A percentile compares a stretch with the other conserved stretches of the same genome.
These are phyloP conservation scores for Spodoptera litura DNA, from an alignment of 1,140 invertebrate genomes.

Conservation along the genomic window DNA sequence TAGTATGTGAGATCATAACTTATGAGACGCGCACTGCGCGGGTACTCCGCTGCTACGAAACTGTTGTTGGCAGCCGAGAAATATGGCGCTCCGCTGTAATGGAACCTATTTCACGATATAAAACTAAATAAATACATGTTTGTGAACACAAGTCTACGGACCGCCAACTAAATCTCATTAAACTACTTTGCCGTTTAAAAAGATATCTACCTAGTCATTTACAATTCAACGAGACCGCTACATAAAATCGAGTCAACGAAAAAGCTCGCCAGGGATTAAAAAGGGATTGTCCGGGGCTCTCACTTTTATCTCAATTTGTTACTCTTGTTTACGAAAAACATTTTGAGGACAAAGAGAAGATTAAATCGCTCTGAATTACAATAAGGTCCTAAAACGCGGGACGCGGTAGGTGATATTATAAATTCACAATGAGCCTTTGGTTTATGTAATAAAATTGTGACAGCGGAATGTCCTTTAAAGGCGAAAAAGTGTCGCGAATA, in stretches of 20 bases:
- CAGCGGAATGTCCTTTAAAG: slow-evolving; percentile 54
- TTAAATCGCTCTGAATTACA: slow-evolving; percentile 60
- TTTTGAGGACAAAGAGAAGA: slow-evolving; percentile 63
- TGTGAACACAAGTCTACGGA: slow-evolving; percentile 3
- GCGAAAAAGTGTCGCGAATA: slow-evolving; percentile 58
- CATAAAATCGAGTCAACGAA: slow-evolving; percentile 58
- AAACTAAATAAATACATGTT: slow-evolving; percentile 2
- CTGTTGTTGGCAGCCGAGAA: slow-evolving; percentile 36
- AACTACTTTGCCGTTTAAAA: slow-evolving; percentile 53
- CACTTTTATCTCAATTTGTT: slow-evolving; percentile 77
- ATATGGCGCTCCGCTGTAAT: slow-evolving; percentile 20
- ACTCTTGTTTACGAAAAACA: slow-evolving; percentile 63
- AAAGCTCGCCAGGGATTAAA: slow-evolving; percentile 68
- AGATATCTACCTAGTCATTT: slow-evolving; percentile 54
- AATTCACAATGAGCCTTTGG: slow-evolving; percentile 56
- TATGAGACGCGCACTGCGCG: slow-evolving; percentile 36
- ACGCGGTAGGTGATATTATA: slow-evolving; percentile 52
- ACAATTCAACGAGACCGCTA: slow-evolving; percentile 62
- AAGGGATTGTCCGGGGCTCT: slow-evolving; percentile 66
- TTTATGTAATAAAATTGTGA: slow-evolving; percentile 52
- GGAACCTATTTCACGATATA: slow-evolving; percentile 24
- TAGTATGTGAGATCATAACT: slow-evolving; percentile 40
- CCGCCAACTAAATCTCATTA: slow-evolving; percentile 50
- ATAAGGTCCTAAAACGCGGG: slow-evolving; percentile 38
- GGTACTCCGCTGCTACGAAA: slow-evolving; percentile 16